Conservation (phyloP, 2,797 vertebrate genomes). For the Ceyx erithaca region DNA sequence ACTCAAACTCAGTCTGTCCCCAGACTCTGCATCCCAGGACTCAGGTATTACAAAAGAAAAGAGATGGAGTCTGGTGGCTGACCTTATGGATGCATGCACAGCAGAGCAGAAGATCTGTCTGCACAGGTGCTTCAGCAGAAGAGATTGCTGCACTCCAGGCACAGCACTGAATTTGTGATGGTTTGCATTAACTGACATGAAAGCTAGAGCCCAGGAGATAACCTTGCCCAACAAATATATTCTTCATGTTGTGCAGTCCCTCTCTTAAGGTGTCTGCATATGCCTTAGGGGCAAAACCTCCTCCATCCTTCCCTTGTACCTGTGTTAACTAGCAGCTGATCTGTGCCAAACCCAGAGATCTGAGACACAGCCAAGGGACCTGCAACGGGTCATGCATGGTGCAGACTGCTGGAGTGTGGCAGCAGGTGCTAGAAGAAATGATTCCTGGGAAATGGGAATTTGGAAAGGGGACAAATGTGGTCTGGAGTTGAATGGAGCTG, state of each 20-base stretch:
- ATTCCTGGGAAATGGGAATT: not conserved
- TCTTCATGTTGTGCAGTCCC: not conserved
- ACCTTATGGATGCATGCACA: not conserved
- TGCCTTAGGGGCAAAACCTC: not conserved
- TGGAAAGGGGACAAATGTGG: not conserved
- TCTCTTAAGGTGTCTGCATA: not conserved
- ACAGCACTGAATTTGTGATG: not conserved
- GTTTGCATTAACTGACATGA: not conserved
- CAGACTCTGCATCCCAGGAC: not conserved
- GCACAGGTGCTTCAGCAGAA: not conserved
- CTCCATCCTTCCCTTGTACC: not conserved
- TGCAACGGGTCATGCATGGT: rapidly evolving
- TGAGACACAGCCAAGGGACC: rapidly evolving
- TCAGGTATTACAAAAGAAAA: not conserved
- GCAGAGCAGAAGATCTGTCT: not conserved
- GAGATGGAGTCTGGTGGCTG: not conserved
- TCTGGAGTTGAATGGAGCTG: not conserved
- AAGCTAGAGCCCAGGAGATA: not conserved
- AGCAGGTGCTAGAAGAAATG: not conserved
- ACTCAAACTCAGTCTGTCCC: not conserved
- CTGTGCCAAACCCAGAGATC: not conserved
- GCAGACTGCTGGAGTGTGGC: not conserved
- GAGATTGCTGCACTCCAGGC: not conserved
- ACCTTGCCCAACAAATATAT: not conserved
- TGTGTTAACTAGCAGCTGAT: not conserved